Conservation (phyloP, 2,797 vertebrate species). For the Pseudotriccus pelzelni region DNA sequence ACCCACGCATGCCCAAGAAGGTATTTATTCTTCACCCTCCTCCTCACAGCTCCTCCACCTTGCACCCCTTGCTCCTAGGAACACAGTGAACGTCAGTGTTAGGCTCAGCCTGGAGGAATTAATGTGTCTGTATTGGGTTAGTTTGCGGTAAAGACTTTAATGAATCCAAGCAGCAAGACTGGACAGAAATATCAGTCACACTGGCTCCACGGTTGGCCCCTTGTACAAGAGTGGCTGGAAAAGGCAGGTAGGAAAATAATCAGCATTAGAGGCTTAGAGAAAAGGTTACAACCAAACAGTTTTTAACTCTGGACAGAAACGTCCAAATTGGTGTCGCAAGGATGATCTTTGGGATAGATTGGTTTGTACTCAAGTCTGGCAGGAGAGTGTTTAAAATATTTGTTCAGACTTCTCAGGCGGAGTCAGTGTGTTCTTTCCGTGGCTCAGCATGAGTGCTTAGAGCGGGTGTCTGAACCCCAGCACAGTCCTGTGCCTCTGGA, state of each 20-base stretch:
- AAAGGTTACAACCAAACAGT: not conserved
- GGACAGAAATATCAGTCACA: not conserved
- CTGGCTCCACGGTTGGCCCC: not conserved
- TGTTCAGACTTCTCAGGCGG: not conserved
- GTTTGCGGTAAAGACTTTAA: not conserved
- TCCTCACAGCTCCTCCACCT: not conserved
- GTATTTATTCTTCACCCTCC: not conserved
- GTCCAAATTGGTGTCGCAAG: not conserved
- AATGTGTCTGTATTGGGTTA: not conserved
- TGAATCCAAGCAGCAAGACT: not conserved
- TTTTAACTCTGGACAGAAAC: not conserved
- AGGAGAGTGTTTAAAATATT: not conserved
- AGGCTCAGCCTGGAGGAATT: not conserved
- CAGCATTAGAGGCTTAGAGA: not conserved
- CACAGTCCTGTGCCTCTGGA: rapidly evolving
- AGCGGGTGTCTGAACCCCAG: not conserved
- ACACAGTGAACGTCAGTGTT: not conserved
- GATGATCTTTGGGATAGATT: not conserved
- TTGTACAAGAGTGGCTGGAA: not conserved
- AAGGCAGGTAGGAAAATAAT: not conserved
- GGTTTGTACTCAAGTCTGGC: not conserved
- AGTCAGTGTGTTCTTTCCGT: not conserved
- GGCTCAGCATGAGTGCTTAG: not conserved
- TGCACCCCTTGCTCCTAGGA: not conserved
- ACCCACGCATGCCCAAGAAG: rapidly evolving